Evolutionary conservation across 2,797 vertebrate genomes (phyloP), one percentile per base, ranked within the genome.

Genomic region (Sebastes matsubarae): DNA sequence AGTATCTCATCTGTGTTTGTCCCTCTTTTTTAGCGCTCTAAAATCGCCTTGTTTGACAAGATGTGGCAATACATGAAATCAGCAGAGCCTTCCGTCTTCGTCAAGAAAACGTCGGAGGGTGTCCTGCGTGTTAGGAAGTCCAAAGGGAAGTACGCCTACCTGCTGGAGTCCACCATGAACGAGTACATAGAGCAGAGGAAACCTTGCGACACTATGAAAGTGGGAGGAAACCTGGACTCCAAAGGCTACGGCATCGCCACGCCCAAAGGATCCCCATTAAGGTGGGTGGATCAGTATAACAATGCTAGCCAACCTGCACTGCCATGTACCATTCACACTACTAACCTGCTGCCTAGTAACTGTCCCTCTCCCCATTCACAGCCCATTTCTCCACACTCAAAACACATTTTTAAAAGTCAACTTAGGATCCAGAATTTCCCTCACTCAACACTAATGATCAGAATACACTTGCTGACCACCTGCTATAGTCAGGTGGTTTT

Each of bases 231-330:
- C 96, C 97, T 99, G 95, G 98, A 99, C 95, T 99, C 98, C 94
- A 99, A 99, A 94, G 98, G 98, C 96, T 99, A 99, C 58, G 98
- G 98, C 95, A 99, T 99, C 90, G 98, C 98, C 75, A 99, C 98
- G 87, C 98, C 98, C 92, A 99, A 99, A 97, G 97, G 97, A 96
- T 99, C 98, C 92, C 97, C 97, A 98, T 99, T 99, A 99, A 99
- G 98, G 98, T 99, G 98, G 98, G 98, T 99, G 98, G 98, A 99
- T 98, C 98, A 99, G 96, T 99, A 99, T 99, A 99, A 99, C 98
- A 99, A 99, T 99, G 97, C 85, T 97, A 97, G 95, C 96, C 93
- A 96, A 87, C 89, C 92, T 87, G 85, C 85, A 88, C 87, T 90
- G 92, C 92, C 91, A 91, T 93, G 90, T 91, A 87, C 90, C 91